phyloP scores from a whole-genome alignment of 2,888 invertebrate species.

The Neelides folsomi region DNA sequence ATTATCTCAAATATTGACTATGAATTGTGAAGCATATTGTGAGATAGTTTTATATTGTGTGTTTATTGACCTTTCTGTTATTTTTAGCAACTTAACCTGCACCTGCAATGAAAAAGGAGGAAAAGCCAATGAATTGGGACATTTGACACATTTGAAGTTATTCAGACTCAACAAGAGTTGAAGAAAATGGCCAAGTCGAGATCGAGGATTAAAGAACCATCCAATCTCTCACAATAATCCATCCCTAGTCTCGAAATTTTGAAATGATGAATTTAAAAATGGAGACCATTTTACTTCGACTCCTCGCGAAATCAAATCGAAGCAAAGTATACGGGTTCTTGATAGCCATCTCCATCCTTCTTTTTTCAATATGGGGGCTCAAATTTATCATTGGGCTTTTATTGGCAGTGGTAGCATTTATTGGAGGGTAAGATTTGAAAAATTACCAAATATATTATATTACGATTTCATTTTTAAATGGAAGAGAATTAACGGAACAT shows the following conservation, averaged over 20 bases:
- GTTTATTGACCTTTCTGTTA: too few species aligned
- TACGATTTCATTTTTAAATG: slow-evolving; percentile 8
- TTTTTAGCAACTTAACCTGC: too few species aligned
- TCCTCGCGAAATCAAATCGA: background rate
- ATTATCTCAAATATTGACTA: too few species aligned
- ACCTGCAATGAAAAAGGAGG: too few species aligned
- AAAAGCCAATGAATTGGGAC: background rate
- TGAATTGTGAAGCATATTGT: too few species aligned
- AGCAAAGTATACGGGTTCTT: background rate
- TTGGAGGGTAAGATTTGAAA: slow-evolving; percentile 19
- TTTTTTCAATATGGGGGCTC: slow-evolving; percentile 14
- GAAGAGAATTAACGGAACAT: slow-evolving; percentile 16
- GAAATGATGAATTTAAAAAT: background rate
- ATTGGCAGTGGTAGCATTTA: slow-evolving; percentile 9
- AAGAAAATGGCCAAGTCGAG: background rate
- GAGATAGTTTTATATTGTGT: too few species aligned
- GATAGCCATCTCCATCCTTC: background rate
- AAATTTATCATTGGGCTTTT: slow-evolving; percentile 16
- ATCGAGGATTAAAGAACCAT: background rate
- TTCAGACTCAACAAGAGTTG: background rate
- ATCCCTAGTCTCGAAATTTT: background rate
- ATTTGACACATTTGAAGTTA: background rate
- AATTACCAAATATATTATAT: background rate
- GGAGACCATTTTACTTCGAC: background rate
- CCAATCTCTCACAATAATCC: background rate